These are phyloP conservation scores for Oscheius sp. DNA, from an alignment of 2,888 invertebrate genomes.

Conservation along the genomic window DNA sequence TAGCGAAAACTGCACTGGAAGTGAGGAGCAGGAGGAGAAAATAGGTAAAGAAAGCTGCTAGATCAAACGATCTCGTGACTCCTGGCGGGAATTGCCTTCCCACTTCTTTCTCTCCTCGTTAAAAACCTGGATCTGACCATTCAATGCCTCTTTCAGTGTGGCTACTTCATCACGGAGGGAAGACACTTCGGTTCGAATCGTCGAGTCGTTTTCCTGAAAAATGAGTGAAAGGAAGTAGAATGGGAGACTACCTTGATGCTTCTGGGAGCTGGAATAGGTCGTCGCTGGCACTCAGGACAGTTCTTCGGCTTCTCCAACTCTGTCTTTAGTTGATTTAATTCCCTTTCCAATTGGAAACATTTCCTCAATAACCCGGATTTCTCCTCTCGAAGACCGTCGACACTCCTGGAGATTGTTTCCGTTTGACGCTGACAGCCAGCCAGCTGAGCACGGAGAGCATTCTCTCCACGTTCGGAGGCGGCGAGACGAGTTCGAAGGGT, in stretches of 20 bases:
- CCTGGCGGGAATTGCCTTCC: conserved; percentile 21
- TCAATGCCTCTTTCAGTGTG: conserved; percentile 52
- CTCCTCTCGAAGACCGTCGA: conserved; percentile 49
- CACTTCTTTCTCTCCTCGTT: conserved; percentile 24
- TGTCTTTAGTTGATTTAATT: conserved; percentile 25
- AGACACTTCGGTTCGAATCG: conserved; percentile 49
- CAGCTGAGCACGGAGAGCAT: conserved; percentile 51
- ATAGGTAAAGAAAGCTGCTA: not conserved
- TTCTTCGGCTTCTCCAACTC: conserved; percentile 23
- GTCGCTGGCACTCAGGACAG: conserved; percentile 23
- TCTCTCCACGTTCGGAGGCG: conserved; percentile 55
- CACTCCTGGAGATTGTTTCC: conserved; percentile 38
- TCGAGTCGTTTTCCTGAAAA: conserved; percentile 25
- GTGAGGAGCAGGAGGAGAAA: not conserved
- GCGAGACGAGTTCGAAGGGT: conserved; percentile 42
- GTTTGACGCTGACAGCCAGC: conserved; percentile 50
- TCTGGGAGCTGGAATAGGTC: conserved; percentile 24
- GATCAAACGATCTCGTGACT: conserved; percentile 18
- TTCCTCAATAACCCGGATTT: conserved; percentile 47
- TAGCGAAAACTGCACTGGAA: conserved; percentile 18
- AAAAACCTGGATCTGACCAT: conserved; percentile 38
- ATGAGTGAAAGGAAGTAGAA: too few relatives aligned
- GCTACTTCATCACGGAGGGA: conserved; percentile 53
- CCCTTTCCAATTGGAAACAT: conserved; percentile 46
- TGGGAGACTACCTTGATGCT: conserved; percentile 12